These are phyloP conservation scores for Aurelia sp. DNA, from an alignment of 30 jellyfish, hydroid and myxozoan genomes.

Conservation along the genomic window DNA sequence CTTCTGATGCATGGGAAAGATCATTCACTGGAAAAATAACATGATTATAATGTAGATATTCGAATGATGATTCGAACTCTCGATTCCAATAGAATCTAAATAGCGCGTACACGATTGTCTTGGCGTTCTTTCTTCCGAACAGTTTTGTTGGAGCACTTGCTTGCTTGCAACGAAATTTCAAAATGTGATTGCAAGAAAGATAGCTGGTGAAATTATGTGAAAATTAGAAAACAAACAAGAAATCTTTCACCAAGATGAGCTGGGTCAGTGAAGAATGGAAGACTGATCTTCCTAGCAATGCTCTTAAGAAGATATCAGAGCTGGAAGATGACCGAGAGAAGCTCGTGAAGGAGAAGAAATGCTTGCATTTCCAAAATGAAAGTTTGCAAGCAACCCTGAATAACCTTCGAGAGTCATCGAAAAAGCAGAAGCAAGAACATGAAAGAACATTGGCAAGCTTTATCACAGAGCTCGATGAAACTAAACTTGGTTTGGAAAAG, in stretches of 20 bases:
- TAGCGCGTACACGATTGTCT: background rate
- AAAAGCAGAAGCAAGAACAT: conserved; percentile 39
- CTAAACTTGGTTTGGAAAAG: conserved; percentile 12
- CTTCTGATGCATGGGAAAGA: no score
- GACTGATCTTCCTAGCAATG: conserved; percentile 82
- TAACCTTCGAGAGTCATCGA: conserved; percentile 49
- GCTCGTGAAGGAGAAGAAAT: conserved; percentile 54
- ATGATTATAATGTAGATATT: no score
- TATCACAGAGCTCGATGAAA: conserved; percentile 34
- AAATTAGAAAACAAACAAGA: background rate
- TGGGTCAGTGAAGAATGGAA: conserved; percentile 98
- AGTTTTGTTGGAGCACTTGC: no score
- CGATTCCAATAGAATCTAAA: background rate
- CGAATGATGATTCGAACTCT: background rate
- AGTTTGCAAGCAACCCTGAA: conserved; percentile 67
- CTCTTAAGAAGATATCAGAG: conserved; percentile 50
- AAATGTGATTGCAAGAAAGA: background rate
- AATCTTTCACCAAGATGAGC: conserved; percentile 69
- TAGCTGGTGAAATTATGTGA: no score
- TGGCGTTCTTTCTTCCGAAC: background rate
- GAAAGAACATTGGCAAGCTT: conserved; percentile 37
- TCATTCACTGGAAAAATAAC: no score
- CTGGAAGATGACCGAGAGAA: conserved; percentile 80
- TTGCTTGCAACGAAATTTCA: conserved; percentile 5
- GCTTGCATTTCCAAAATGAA: conserved; percentile 73